A percentile compares a stretch with the other conserved stretches of the same genome.
These are phyloP conservation scores for Hippocampus abdominalis DNA, from an alignment of 2,113 vertebrate genomes.

Conservation along the genomic window DNA sequence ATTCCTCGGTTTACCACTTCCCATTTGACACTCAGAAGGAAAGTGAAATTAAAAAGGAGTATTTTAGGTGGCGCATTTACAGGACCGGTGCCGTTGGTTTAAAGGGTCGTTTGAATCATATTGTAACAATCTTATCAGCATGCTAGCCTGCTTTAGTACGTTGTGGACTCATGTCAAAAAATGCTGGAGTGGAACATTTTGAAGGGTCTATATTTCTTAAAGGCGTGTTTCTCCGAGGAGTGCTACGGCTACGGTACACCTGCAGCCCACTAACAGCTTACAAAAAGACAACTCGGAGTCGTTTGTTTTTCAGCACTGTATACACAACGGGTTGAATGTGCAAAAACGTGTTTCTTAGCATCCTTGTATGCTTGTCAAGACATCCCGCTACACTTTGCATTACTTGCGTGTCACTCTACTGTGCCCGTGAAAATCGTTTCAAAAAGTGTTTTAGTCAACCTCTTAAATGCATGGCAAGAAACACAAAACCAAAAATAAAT, in stretches of 20 bases:
- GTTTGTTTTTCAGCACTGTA: no score
- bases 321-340: no score
- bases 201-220: neutral
- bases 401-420: no score
- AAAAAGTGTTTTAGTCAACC: neutral
- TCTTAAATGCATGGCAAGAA: neutral
- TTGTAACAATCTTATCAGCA: neutral
- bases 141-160: neutral
- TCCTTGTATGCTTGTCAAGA: no score
- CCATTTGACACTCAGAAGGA: slow-evolving; percentile 45
- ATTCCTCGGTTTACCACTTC: slow-evolving; percentile 41
- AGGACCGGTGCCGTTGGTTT: neutral
- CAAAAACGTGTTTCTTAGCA: no score
- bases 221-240: neutral
- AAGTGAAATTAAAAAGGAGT: slow-evolving; percentile 43
- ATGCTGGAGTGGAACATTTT: neutral
- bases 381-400: no score
- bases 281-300: no score
- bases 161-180: neutral
- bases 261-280: no score
- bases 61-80: slow-evolving; percentile 22
- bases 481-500: neutral
- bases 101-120: neutral
- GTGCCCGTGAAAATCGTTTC: no score
- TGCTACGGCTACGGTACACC: neutral